Base-by-base conservation (phyloP, 1,140 invertebrate genomes). In the Paramacrobiotus metropolitanus region DNA sequence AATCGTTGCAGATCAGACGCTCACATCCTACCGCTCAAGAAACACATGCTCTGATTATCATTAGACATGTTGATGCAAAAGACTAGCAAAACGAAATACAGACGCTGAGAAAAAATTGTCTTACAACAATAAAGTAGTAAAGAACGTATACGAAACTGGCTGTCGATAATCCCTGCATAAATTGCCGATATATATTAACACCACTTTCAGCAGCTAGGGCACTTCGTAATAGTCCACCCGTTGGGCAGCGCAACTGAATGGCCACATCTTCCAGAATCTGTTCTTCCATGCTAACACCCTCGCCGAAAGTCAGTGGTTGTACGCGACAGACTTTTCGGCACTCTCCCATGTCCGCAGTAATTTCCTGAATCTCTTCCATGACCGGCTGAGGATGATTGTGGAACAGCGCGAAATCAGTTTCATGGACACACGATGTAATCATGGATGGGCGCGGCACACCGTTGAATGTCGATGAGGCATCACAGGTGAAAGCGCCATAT, bases 391-490 rank as follows among this genome's bases (percentile, higher is more conserved):
- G n/a, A n/a, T 9, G 34, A 40, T 40, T n/a, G 34, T 24, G 48
- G 24, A 55, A 15, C 24, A 9, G 15, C 15, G 15, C 48, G 48
- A 20, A 80, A 59, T 76, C 71, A 30, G 67, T 70, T 65, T 79
- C 71, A 45, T 77, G 73, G 29, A 76, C 75, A n/a, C n/a, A n/a
- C 21, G 82, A 73, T 63, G 81, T 78, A 66, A 81, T 78, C 21
- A 83, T 77, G 66, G 80, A 80, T 1, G 85, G 83, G 34, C 80
- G 72, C 1, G 82, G 83, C 70, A 91, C 95, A 18, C 90, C 90
- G 73, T 94, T 94, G 71, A 94, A 93, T 2, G 82, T 76, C 34
- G 85, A 86, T 29, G 86, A 86, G 63, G 86, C 83, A 28, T 86
- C 81, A 64, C 94, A 73, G 1, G 91, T 94, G 72, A 95, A 95